Percentiles rank a stretch among this genome's conserved stretches.
These are phyloP conservation scores for Tyrophagus putrescentiae DNA, from an alignment of 1,140 invertebrate species.

Conservation along the genomic window DNA sequence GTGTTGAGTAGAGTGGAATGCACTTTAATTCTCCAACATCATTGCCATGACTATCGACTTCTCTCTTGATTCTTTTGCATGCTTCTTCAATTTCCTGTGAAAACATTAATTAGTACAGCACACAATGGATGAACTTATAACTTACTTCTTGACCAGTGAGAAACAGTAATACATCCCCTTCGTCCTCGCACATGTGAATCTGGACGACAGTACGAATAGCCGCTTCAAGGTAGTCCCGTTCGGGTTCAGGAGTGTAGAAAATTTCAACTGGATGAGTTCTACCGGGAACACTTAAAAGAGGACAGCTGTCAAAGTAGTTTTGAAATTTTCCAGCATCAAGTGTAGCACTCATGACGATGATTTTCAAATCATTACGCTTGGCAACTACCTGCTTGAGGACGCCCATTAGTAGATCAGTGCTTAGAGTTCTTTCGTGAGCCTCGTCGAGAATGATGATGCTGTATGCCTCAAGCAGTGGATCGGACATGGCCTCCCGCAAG, in stretches of 20 bases:
- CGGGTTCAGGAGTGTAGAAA: conserved; percentile 97
- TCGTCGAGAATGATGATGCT: conserved; percentile 89
- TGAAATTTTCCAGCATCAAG: conserved; percentile 99
- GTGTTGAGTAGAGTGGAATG: conserved; percentile 93
- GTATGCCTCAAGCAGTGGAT: conserved; percentile 91
- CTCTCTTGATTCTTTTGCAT: conserved; percentile 90
- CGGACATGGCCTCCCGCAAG: conserved; percentile 94
- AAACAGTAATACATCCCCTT: conserved; percentile 85
- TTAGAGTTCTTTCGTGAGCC: conserved; percentile 94
- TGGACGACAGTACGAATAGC: conserved; percentile 96
- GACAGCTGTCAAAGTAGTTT: conserved; percentile 95
- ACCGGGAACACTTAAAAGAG: conserved; percentile 94
- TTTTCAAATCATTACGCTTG: conserved; percentile 80
- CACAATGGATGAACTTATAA: neutral
- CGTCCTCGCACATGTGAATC: conserved; percentile 97
- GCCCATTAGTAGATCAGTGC: conserved; percentile 98
- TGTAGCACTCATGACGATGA: conserved; percentile 98
- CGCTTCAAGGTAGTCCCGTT: conserved; percentile 94
- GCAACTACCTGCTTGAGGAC: conserved; percentile 93
- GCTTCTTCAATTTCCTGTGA: conserved; percentile 93
- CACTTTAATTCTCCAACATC: conserved; percentile 95
- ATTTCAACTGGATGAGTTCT: conserved; percentile 94
- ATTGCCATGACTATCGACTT: conserved; percentile 88
- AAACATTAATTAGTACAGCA: neutral
- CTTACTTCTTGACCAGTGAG: conserved; percentile 68